phyloP scores from a whole-genome alignment of 2,797 vertebrate genomes.

The Epinephelus malabaricus region DNA sequence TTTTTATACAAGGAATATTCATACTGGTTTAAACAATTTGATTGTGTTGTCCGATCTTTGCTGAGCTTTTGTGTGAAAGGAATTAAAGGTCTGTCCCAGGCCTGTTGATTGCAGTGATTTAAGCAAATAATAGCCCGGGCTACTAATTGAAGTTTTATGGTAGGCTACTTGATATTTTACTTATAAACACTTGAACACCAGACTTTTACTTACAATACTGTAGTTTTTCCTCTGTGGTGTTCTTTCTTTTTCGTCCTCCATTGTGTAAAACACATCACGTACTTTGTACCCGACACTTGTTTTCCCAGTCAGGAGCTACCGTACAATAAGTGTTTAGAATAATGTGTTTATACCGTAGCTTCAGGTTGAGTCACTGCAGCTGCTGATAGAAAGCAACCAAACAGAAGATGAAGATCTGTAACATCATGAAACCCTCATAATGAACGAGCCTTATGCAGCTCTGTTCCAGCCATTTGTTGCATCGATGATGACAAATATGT shows the following conservation, averaged over 20 bases:
- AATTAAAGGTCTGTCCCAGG: too few relatives aligned
- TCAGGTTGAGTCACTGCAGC: slow-evolving; percentile 31
- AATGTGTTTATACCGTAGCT: background rate
- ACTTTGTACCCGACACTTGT: background rate
- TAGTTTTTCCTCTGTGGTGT: background rate
- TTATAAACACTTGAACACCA: too few relatives aligned
- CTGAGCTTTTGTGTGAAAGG: too few relatives aligned
- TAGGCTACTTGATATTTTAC: too few relatives aligned
- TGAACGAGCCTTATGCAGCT: slow-evolving; percentile 61
- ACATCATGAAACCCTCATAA: slow-evolving; percentile 48
- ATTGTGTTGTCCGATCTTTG: too few relatives aligned
- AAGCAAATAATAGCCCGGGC: too few relatives aligned
- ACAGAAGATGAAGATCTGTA: slow-evolving; percentile 46
- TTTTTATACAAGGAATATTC: too few relatives aligned
- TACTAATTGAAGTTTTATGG: too few relatives aligned
- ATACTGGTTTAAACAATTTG: too few relatives aligned
- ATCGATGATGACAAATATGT: slow-evolving; percentile 69
- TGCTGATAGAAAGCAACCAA: slow-evolving; percentile 25
- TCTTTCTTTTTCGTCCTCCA: background rate
- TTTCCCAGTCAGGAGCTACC: background rate
- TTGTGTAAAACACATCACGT: slow-evolving; percentile 5
- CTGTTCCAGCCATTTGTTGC: slow-evolving; percentile 72
- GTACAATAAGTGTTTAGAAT: background rate
- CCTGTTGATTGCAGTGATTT: too few relatives aligned
- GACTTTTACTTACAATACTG: background rate